Conservation (phyloP, 2,113 vertebrate species). For the Raphicerus campestris region DNA sequence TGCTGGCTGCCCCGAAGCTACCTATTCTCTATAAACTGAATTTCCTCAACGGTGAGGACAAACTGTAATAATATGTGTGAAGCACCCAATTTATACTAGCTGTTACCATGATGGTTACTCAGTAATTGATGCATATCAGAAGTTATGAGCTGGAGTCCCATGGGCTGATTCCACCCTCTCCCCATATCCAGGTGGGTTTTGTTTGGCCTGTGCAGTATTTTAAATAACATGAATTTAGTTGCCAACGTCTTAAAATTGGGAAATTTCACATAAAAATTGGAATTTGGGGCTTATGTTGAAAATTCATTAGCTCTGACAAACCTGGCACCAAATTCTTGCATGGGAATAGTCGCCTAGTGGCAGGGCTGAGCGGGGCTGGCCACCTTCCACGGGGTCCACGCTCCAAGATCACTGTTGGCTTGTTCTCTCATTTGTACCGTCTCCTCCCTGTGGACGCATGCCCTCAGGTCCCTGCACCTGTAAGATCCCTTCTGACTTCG, state of each 20-base stretch:
- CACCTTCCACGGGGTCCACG: background rate
- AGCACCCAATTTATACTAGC: background rate
- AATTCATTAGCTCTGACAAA: conserved; percentile 37
- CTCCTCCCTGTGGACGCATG: background rate
- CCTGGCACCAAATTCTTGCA: background rate
- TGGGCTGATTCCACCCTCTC: background rate
- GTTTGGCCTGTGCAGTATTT: background rate
- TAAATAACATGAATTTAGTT: conserved; percentile 41
- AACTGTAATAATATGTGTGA: background rate
- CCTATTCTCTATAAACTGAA: background rate
- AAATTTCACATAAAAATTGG: conserved; percentile 42
- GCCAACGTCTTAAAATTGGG: conserved; percentile 42
- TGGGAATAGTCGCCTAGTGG: background rate
- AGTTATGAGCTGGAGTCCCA: background rate
- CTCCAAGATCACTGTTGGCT: background rate
- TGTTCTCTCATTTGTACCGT: background rate
- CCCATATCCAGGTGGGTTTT: background rate
- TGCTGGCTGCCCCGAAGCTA: background rate
- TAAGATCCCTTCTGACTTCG: background rate
- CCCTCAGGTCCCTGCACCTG: background rate
- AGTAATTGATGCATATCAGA: background rate
- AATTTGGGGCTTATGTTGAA: conserved; percentile 43
- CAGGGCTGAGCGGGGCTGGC: background rate
- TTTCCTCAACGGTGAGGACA: background rate
- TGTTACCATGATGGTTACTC: background rate